Percentiles rank a stretch among this genome's conserved stretches.
Evolutionary conservation across 2,888 invertebrate species (phyloP).

Genomic region (Nomada fucata): DNA sequence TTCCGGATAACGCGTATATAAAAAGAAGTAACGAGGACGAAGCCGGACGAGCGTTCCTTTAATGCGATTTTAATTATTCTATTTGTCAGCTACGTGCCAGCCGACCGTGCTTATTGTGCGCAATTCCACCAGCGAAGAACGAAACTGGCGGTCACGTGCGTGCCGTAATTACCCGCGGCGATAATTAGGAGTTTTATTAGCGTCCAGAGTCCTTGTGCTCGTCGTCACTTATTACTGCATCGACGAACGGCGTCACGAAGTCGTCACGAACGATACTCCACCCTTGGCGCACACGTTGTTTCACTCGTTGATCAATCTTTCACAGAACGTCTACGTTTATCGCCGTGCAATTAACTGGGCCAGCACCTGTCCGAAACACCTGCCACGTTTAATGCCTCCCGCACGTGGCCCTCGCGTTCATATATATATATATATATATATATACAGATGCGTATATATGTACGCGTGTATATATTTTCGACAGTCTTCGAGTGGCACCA

Average conservation of each 20-base stretch:
- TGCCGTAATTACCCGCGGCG: constrained; percentile 72
- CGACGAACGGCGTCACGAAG: background rate
- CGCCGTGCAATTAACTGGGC: constrained; percentile 52
- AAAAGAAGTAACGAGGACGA: background rate
- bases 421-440: background rate
- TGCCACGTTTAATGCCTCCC: constrained; percentile 66
- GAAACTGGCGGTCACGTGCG: constrained; percentile 65
- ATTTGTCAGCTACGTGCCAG: constrained; percentile 73
- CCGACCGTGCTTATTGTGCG: constrained; percentile 51
- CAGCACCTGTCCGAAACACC: constrained; percentile 73
- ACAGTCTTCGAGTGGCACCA: constrained; percentile 16
- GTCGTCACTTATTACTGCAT: constrained; percentile 39
- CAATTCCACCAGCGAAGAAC: constrained; percentile 69
- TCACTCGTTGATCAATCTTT: constrained; percentile 41
- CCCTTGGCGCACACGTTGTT: background rate
- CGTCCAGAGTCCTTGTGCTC: constrained; percentile 63
- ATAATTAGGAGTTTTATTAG: constrained; percentile 78
- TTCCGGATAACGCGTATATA: constrained; percentile 27
- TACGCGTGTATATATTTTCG: background rate
- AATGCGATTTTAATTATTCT: constrained; percentile 82
- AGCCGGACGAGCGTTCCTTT: constrained; percentile 51
- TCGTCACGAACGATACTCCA: constrained; percentile 17
- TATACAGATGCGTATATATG: background rate
- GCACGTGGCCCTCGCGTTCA: constrained; percentile 49
- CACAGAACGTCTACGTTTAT: constrained; percentile 48